A percentile compares a stretch with the other conserved stretches of the same genome.
Conservation (phyloP, 2,113 vertebrate species). For the Neopipo cinnamomea region DNA sequence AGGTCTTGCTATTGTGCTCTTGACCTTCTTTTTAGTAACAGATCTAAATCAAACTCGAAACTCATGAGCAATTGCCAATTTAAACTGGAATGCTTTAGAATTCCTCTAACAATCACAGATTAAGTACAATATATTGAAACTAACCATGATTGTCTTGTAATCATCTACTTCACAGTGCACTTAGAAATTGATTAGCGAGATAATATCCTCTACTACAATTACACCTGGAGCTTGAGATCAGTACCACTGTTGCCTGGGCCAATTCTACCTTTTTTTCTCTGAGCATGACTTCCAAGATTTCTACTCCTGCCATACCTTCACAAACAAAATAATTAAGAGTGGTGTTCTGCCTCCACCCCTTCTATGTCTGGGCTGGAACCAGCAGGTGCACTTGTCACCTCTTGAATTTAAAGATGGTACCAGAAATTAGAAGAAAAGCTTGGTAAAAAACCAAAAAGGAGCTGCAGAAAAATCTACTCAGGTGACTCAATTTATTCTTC, state of each 20-base stretch:
- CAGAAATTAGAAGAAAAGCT: background rate
- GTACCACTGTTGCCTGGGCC: background rate
- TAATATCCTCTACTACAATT: background rate
- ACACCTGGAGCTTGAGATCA: background rate
- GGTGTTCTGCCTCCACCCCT: background rate
- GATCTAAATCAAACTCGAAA: background rate
- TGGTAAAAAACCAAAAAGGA: background rate
- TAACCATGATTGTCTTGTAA: conserved; percentile 5
- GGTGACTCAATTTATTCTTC: background rate
- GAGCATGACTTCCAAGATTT: background rate
- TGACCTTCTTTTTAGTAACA: background rate
- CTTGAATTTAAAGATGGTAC: background rate
- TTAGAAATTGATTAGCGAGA: conserved; percentile 44
- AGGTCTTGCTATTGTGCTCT: background rate
- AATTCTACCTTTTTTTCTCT: background rate
- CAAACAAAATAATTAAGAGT: conserved; percentile 4
- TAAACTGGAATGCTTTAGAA: background rate
- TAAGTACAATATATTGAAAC: background rate
- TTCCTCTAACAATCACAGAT: background rate
- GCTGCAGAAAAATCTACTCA: background rate
- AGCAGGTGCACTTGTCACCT: background rate
- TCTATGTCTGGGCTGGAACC: background rate
- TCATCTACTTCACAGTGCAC: background rate
- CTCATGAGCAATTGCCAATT: background rate
- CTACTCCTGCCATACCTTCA: background rate